Conservation (phyloP, 2,888 invertebrate genomes). For the Synanthedon andrenaeformis region DNA sequence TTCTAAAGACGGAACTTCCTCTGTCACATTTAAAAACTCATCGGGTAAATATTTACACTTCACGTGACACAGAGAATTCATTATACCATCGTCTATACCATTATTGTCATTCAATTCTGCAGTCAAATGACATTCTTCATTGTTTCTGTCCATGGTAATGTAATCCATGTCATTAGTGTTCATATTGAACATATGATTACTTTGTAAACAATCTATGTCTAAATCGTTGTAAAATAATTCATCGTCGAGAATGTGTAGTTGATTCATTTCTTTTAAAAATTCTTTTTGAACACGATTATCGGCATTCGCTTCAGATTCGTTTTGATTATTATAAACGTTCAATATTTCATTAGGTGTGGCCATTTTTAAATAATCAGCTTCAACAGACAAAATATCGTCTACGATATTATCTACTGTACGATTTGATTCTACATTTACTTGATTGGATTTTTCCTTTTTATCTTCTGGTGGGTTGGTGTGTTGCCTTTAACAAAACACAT, state of each 20-base stretch:
- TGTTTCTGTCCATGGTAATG: constrained; percentile 22
- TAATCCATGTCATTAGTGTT: constrained; percentile 40
- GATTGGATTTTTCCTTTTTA: constrained; percentile 9
- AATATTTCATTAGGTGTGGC: constrained; percentile 35
- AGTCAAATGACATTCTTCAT: constrained; percentile 47
- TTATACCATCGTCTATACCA: constrained; percentile 44
- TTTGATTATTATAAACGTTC: constrained; percentile 25
- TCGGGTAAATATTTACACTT: constrained; percentile 43
- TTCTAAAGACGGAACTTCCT: constrained; percentile 16
- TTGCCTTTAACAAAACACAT: constrained; percentile 14
- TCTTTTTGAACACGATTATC: constrained; percentile 57
- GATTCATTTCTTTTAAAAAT: constrained; percentile 53
- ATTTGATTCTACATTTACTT: constrained; percentile 18
- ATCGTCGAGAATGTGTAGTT: constrained; percentile 52
- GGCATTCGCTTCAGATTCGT: constrained; percentile 22
- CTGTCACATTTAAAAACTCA: constrained; percentile 37
- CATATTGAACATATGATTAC: constrained; percentile 41
- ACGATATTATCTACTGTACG: constrained; percentile 55
- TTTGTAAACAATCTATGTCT: constrained; percentile 54
- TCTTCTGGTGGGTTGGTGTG: constrained; percentile 17
- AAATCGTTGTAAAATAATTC: constrained; percentile 54
- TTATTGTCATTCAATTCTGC: constrained; percentile 28
- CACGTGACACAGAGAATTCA: constrained; percentile 43
- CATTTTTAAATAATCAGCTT: constrained; percentile 55
- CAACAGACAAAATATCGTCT: constrained; percentile 55